Percentiles rank a stretch among this genome's conserved stretches.
These are phyloP conservation scores for Cephalopterus ornatus DNA, from an alignment of 2,113 vertebrate genomes.

Conservation along the genomic window DNA sequence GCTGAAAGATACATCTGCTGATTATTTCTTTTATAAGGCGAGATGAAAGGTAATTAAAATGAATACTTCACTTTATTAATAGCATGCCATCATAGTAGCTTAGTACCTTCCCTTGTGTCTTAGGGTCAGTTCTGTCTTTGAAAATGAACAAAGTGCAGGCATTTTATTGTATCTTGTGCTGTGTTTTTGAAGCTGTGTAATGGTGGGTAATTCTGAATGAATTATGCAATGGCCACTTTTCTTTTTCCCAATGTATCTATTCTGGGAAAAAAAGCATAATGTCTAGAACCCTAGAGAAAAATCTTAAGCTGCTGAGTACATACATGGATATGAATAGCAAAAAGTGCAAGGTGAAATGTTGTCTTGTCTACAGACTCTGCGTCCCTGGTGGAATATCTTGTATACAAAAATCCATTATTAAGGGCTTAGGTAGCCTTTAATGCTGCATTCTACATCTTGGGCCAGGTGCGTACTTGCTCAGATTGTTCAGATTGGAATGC, in stretches of 20 bases:
- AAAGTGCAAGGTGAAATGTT: neutral
- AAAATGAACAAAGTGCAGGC: neutral
- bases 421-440: neutral
- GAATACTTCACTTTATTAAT: neutral
- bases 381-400: neutral
- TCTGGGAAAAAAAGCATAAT: neutral
- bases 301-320: neutral
- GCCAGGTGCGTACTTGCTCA: neutral
- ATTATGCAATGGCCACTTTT: neutral
- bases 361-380: neutral
- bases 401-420: neutral
- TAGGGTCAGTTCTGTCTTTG: neutral
- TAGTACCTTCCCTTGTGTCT: neutral
- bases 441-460: fast-evolving
- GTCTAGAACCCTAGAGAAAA: neutral
- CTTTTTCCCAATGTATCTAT: neutral
- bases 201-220: neutral
- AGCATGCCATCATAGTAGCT: neutral
- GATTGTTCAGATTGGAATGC: neutral
- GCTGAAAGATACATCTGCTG: neutral
- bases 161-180: neutral
- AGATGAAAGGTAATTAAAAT: conserved; percentile 26
- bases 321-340: neutral
- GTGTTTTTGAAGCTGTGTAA: neutral
- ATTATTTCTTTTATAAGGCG: conserved; percentile 28